A percentile compares a stretch with the other conserved stretches of the same genome.
Evolutionary conservation across 2,113 vertebrate species (phyloP).

Genomic region (Emydocephalus ijimae): DNA sequence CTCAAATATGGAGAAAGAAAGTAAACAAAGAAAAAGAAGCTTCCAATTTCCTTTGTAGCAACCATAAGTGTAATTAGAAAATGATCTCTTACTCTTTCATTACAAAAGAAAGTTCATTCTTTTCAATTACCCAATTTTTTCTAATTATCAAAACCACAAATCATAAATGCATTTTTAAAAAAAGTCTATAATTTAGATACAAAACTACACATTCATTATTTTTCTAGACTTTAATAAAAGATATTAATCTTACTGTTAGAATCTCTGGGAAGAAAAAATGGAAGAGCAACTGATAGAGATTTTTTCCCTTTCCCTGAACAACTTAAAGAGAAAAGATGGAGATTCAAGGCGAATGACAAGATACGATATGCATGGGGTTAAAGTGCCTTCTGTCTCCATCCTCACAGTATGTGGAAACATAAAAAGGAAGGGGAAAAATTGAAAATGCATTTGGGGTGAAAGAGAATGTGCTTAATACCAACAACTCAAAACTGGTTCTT

Average conservation of each 20-base stretch:
- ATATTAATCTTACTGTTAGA: background rate
- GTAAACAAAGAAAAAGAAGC: background rate
- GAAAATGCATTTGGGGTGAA: constrained; percentile 11
- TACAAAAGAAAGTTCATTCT: background rate
- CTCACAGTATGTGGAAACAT: background rate
- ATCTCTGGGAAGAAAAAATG: background rate
- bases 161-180: background rate
- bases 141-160: background rate
- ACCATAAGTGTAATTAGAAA: background rate
- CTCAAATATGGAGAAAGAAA: background rate
- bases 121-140: background rate
- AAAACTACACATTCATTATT: background rate
- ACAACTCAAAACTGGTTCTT: constrained; percentile 6
- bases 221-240: background rate
- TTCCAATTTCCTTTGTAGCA: background rate
- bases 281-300: background rate
- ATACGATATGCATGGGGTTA: background rate
- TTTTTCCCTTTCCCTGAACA: background rate
- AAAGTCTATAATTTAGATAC: background rate
- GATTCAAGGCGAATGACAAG: background rate
- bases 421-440: background rate
- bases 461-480: constrained; percentile 1
- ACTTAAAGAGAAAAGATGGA: background rate
- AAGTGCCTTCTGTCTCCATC: background rate
- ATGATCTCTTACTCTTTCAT: background rate